Evolutionary conservation across 2,797 vertebrate genomes (phyloP).

Genomic region (Luscinia megarhynchos): DNA sequence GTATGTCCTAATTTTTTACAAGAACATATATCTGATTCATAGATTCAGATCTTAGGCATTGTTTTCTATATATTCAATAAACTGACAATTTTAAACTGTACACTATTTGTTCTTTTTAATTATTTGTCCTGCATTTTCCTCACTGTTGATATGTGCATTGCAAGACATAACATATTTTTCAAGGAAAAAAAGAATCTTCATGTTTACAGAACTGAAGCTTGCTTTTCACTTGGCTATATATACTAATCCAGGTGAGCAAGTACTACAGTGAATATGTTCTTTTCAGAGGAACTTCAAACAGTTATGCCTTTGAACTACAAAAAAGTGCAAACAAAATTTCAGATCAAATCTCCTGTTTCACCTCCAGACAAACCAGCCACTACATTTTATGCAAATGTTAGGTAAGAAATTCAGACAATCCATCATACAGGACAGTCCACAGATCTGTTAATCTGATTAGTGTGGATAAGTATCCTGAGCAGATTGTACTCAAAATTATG

Average conservation of each 20-base stretch:
- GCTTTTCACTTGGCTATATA: not conserved
- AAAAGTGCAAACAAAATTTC: not conserved
- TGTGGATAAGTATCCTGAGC: not conserved
- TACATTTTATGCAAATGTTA: slow-evolving; percentile 11
- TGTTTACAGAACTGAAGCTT: not conserved
- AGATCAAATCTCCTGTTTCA: not conserved
- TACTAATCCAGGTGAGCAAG: not conserved
- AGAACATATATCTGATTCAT: not conserved
- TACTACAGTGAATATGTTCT: not conserved
- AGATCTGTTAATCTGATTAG: not conserved
- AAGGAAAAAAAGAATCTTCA: not conserved
- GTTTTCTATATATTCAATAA: not conserved
- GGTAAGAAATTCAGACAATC: not conserved
- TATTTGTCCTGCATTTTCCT: not conserved
- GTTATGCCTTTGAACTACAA: not conserved
- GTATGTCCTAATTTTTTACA: not conserved
- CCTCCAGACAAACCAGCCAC: not conserved
- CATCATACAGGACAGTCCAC: not conserved
- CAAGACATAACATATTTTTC: not conserved
- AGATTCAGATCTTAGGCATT: not conserved
- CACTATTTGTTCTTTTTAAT: not conserved
- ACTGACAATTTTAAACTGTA: not conserved
- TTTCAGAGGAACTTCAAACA: not conserved
- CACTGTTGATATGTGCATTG: not conserved
- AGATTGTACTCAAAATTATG: not conserved